Base-by-base conservation (phyloP, 1,140 invertebrate genomes). In the Himalopsyche phryganea region DNA sequence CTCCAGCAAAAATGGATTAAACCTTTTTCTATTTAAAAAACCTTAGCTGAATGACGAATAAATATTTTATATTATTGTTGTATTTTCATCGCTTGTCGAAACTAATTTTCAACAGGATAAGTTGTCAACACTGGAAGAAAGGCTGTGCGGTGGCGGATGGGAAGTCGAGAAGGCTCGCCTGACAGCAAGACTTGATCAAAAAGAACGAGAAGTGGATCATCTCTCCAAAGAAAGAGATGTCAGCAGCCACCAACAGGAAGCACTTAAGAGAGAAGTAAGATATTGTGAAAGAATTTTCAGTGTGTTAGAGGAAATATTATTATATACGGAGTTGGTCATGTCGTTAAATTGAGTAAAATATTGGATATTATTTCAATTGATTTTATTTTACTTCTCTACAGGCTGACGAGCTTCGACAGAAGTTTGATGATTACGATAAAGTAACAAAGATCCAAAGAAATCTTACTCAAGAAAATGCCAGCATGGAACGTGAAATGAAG, bases 401-500 rank as follows among this genome's bases (percentile, higher is more conserved):
- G 85, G 86, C 88, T 67, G 92, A 96, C 57, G 92, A 92, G 64
- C 71, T 92, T 0, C 81, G 81, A 46, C 81, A 85, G 58, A 92
- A 92, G 74, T 67, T 94, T 7, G 90, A 90, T 65, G 92, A 95
- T 70, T 92, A 89, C 66, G 88, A 92, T 65, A 88, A 86, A 68
- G 86, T 94, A 1, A 84, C 84, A 9, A 92, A 92, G 74, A 81
- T 91, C 1, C 89, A 93, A 69, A 80, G 85, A 55, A 88, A 83
- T 50, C 80, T 90, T n/a, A 85, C 84, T 15, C 83, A 84, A 2
- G 89, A 91, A 57, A 87, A 85, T 19, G 80, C 82, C 0, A 81
- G 83, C 19, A 71, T 90, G 15, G 90, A 93, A 56, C 81, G 83
- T 3, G 90, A 94, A 73, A 78, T 94, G 6, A 80, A 82, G 58